These are phyloP conservation scores for Diabrotica undecimpunctata DNA, from an alignment of 1,140 invertebrate genomes.

Conservation along the genomic window DNA sequence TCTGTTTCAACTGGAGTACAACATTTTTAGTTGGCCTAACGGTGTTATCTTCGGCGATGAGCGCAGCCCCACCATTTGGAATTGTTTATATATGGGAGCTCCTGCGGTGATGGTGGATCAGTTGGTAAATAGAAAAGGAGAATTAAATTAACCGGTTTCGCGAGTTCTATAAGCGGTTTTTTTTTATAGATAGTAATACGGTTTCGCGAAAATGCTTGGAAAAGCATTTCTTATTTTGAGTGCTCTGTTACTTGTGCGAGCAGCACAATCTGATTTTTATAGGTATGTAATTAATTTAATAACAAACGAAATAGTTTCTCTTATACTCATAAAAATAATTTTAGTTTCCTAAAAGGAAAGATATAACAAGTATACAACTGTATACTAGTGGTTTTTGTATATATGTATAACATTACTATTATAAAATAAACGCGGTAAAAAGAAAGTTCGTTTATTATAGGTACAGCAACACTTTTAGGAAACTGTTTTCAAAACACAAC, in stretches of 20 bases:
- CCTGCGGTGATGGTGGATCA: not conserved
- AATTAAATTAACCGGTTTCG: conserved; percentile 1
- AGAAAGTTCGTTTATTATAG: too few relatives aligned
- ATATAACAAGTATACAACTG: too few relatives aligned
- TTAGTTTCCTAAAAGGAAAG: too few relatives aligned
- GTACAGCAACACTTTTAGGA: too few relatives aligned
- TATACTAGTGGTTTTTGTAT: too few relatives aligned
- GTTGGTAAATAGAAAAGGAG: conserved; percentile 5
- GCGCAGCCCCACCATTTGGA: conserved; percentile 7
- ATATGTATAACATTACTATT: too few relatives aligned
- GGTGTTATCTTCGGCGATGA: conserved; percentile 14
- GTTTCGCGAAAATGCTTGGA: not conserved
- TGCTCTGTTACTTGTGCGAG: conserved; percentile 3
- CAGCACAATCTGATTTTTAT: conserved; percentile 7
- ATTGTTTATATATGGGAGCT: conserved; percentile 13
- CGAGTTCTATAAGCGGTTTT: too few relatives aligned
- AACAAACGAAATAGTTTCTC: not conserved
- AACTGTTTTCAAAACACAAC: too few relatives aligned
- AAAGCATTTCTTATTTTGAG: conserved; percentile 9
- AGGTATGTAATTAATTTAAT: conserved; percentile 8
- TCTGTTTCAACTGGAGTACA: too few relatives aligned
- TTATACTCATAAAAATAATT: too few relatives aligned
- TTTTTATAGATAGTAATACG: not conserved
- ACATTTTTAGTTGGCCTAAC: conserved; percentile 7
- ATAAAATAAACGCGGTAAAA: too few relatives aligned